Conservation (phyloP, 2,113 vertebrate species). For the Nothoprocta pentlandii region DNA sequence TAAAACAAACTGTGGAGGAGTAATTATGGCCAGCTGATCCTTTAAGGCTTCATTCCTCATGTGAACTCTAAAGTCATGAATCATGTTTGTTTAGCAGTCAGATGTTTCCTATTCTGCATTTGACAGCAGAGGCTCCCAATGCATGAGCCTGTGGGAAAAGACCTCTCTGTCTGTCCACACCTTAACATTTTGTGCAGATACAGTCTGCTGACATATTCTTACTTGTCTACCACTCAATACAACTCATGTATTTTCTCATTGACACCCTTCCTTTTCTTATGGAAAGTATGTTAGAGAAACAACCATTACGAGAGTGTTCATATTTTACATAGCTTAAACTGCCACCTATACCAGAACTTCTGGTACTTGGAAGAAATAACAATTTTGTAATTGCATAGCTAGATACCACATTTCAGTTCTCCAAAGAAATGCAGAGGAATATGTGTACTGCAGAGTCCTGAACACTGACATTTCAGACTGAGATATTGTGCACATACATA, state of each 20-base stretch:
- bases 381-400: neutral
- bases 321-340: neutral
- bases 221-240: neutral
- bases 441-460: neutral
- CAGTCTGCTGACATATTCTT: neutral
- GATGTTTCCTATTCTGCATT: neutral
- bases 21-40: neutral
- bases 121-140: neutral
- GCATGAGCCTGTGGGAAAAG: neutral
- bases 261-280: neutral
- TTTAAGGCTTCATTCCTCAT: neutral
- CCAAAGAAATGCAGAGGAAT: neutral
- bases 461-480: neutral
- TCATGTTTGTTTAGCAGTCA: neutral
- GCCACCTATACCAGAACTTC: neutral
- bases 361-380: neutral
- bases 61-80: neutral
- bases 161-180: neutral
- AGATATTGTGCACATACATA: neutral
- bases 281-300: neutral
- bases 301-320: neutral
- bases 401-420: neutral
- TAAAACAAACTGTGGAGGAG: neutral
- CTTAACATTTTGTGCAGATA: neutral
- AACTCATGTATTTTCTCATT: neutral